Base-by-base conservation (phyloP, 2,888 invertebrate species). In the Andrena bicolor region DNA sequence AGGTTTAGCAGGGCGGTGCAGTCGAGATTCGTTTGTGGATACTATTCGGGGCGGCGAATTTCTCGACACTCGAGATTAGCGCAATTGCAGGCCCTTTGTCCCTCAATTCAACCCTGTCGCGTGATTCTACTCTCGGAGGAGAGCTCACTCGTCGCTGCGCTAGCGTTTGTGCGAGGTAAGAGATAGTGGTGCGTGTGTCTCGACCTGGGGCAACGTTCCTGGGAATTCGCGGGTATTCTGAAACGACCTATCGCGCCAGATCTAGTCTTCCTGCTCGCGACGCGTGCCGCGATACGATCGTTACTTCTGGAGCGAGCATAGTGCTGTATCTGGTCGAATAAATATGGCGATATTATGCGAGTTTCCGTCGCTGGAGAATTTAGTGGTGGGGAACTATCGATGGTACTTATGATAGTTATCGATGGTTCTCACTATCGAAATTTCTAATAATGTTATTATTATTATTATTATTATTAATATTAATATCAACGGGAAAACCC, bases 121-220 rank as follows among this genome's bases (percentile, higher is more conserved):
- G 30, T 74, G 58, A 51, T 30, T 77, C 77, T 64, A 63, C 64
- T 83, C 82, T 86, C 61, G 65, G 51, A 63, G 70, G 86, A 60
- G 69, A 86, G 76, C 75, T 82, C 73, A 69, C 58, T 68, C 74
- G 73, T 84, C 71, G 68, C 71, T 78, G 76, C 73, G 77, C 80
- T 77, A 83, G 76, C 72, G 64, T 65, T 60, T 71, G 68, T 56
- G 61, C 56, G 23, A 51, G 76, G 85, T 79, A 71, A 65, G 16
- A 41, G 41, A 41, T 16, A 41, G 41, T 16, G 13, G 41, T 1
- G 41, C 41, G 41, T 58, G 16, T 28, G 23, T 35, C 84, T 66
- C 70, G 86, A 90, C 86, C 88, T 88, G 58, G 61, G 88, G 79
- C 82, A 88, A 88, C 80, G 75, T 88, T 84, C 82, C 60, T 56